Percentiles rank a stretch among this genome's conserved stretches.
These are phyloP conservation scores for rat (Rattus norvegicus) DNA, from an alignment of 2,113 vertebrate species.

Conservation along the genomic window GRCr8 NC_086020.1:235679001-235679500, in stretches of 20 bases:
- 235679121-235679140: background rate
- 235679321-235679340: background rate
- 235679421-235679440: background rate
- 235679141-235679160: background rate
- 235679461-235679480: background rate
- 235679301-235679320: background rate
- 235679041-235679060: background rate
- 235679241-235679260: background rate
- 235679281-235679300: background rate
- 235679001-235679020: background rate
- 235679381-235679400: background rate
- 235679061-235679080: background rate
- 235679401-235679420: background rate
- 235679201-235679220: background rate
- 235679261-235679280: background rate
- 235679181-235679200: background rate
- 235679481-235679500: background rate
- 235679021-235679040: background rate
- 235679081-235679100: background rate
- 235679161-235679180: background rate
- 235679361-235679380: background rate
- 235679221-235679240: background rate
- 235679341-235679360: background rate
- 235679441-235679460: background rate
- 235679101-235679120: background rate